Base-by-base conservation (phyloP, 2,797 vertebrate genomes). In the Lindbergichthys nudifrons region DNA sequence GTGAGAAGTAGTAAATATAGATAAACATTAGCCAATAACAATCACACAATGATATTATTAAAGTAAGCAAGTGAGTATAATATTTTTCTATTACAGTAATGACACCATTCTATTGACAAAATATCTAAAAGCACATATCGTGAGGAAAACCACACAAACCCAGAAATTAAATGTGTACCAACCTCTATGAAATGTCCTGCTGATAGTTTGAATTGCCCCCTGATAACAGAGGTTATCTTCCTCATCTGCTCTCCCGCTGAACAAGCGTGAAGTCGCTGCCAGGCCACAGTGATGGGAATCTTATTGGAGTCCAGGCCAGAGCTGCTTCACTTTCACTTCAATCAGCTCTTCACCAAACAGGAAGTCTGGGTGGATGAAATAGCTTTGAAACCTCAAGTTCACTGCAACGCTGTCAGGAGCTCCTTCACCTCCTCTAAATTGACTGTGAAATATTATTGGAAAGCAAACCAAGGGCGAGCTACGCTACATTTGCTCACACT, bases 391-490 rank as follows among this genome's bases (percentile, higher is more conserved):
- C 67, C 64, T 86, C 57, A 64, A 80, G 75, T 69, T 76, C 80
- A 65, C 74, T 73, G 56, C 66, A 70, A 75, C 54, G 59, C 68
- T 79, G 77, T 90, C 80, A 83, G 72, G 67, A 73, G 56, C 74
- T 74, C 42, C 68, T 75, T 69, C 73, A 70, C 79, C 72, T 58
- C 67, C 72, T 58, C 67, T 47, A 86, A 90, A 90, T 92, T 79
- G 85, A 83, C 82, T 85, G 80, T 81, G 86, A 87, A 93, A 92
- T 83, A 85, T 83, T 78, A 73, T 59, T 78, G 70, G 82, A 87
- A 71, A 77, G 42, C 26, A 68, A 83, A 86, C 72, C 63, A 68
- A 36, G 88, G 84, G 79, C 52, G 60, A 73, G 73, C 80, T 79
- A 51, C 53, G 46, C 68, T 13, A 5, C 36, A 58, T 60, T 80